A percentile compares a stretch with the other conserved stretches of the same genome.
Conservation (phyloP, 2,797 vertebrate genomes). For the Schizothorax lantsangensis region DNA sequence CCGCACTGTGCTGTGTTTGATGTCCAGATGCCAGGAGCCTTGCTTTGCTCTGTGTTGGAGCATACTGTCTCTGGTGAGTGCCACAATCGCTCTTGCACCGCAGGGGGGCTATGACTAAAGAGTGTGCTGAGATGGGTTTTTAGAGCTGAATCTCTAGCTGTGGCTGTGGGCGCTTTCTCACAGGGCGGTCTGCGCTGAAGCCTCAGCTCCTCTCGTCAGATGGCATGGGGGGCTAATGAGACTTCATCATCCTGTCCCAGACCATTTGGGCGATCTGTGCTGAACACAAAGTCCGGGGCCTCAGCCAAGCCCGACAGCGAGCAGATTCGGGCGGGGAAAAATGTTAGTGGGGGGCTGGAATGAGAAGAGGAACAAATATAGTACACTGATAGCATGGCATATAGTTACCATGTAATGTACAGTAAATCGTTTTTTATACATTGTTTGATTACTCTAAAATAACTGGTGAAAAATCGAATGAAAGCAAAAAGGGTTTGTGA, state of each 20-base stretch:
- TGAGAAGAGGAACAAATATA: conserved; percentile 52
- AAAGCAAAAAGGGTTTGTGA: neutral
- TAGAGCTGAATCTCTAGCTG: conserved; percentile 32
- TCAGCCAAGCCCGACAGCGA: conserved; percentile 56
- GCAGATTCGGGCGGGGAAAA: conserved; percentile 47
- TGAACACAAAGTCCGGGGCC: conserved; percentile 56
- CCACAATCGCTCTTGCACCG: conserved; percentile 31
- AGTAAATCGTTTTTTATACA: neutral
- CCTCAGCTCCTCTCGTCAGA: conserved; percentile 57
- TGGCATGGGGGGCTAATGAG: conserved; percentile 64
- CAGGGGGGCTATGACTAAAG: conserved; percentile 31
- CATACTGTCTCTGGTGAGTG: conserved; percentile 46
- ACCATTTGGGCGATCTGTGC: conserved; percentile 62
- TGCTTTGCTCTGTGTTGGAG: conserved; percentile 68
- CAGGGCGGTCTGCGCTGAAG: conserved; percentile 44
- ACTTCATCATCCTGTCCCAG: conserved; percentile 65
- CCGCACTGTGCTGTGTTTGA: conserved; percentile 66
- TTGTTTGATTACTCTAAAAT: neutral
- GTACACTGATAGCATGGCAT: conserved; percentile 27
- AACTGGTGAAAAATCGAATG: neutral
- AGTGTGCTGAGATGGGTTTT: conserved; percentile 34
- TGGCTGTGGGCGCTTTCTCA: conserved; percentile 45
- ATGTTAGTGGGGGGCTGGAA: conserved; percentile 30
- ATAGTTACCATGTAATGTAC: neutral
- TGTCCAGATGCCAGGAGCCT: conserved; percentile 74